A percentile compares a stretch with the other conserved stretches of the same genome.
phyloP scores from a whole-genome alignment of 2,888 invertebrate species.

The Mythimna lalbum region DNA sequence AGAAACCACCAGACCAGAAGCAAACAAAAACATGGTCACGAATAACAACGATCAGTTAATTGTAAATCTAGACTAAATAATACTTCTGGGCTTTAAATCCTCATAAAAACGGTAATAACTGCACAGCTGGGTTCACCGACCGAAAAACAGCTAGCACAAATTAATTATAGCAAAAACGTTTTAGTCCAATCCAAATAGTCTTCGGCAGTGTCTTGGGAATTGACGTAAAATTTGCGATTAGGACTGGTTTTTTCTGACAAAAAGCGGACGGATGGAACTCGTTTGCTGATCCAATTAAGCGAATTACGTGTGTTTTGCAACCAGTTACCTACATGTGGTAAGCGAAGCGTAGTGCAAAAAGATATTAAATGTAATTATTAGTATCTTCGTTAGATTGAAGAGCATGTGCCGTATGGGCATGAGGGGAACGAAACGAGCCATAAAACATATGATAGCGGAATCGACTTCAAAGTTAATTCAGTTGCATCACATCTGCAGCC shows the following conservation, averaged over 20 bases:
- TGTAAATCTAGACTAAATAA: conserved; percentile 46
- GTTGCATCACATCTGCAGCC: neutral
- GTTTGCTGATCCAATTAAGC: conserved; percentile 57
- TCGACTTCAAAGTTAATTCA: neutral
- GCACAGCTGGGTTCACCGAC: conserved; percentile 56
- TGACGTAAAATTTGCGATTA: conserved; percentile 53
- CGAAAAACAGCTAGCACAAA: conserved; percentile 49
- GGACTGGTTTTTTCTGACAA: conserved; percentile 47
- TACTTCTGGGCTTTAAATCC: conserved; percentile 46
- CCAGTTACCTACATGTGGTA: conserved; percentile 55
- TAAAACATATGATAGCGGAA: conserved; percentile 17
- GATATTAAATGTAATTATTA: conserved; percentile 51
- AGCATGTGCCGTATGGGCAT: conserved; percentile 37
- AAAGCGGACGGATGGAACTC: conserved; percentile 50
- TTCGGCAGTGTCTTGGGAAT: conserved; percentile 31
- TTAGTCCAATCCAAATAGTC: conserved; percentile 44
- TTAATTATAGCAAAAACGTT: conserved; percentile 55
- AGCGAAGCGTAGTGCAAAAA: conserved; percentile 55
- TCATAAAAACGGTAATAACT: conserved; percentile 53
- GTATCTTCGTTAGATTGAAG: conserved; percentile 35
- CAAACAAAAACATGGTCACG: conserved; percentile 37
- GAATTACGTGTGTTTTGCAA: conserved; percentile 65
- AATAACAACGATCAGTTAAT: conserved; percentile 26
- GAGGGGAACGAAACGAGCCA: conserved; percentile 19
- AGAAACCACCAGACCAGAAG: conserved; percentile 39